phyloP scores from a whole-genome alignment of 2,113 vertebrate species.

The Cyprinodon brontotheroides region DNA sequence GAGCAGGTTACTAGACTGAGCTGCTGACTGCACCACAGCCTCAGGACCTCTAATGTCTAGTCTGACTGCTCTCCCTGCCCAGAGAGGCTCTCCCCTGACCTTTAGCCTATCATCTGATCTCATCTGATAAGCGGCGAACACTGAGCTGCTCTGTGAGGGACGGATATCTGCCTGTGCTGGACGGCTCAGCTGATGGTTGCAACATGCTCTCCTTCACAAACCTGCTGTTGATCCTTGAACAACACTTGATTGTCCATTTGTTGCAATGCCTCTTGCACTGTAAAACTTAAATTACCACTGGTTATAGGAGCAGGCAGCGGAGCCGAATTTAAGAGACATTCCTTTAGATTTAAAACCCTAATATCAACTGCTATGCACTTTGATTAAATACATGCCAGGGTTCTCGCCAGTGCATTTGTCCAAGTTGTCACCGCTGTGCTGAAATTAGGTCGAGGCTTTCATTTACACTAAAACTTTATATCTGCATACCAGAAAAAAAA shows the following conservation, averaged over 20 bases:
- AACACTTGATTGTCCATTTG: slow-evolving; percentile 28
- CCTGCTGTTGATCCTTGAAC: slow-evolving; percentile 22
- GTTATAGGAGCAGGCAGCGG: neutral
- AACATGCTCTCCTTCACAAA: slow-evolving; percentile 12
- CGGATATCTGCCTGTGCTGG: neutral
- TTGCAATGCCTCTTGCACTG: neutral
- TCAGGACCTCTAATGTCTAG: slow-evolving; percentile 1
- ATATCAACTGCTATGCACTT: too few species aligned
- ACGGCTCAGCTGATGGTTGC: slow-evolving; percentile 52
- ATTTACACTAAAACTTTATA: too few species aligned
- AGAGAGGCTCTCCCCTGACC: slow-evolving; percentile 26
- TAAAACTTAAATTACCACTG: neutral
- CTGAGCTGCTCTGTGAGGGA: slow-evolving; percentile 12
- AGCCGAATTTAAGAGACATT: neutral
- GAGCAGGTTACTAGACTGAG: neutral
- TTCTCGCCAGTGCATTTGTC: too few species aligned
- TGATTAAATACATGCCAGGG: too few species aligned
- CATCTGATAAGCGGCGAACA: slow-evolving; percentile 25
- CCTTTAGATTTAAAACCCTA: neutral
- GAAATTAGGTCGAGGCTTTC: too few species aligned
- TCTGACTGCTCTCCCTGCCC: neutral
- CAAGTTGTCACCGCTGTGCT: too few species aligned
- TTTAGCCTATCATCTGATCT: slow-evolving; percentile 40
- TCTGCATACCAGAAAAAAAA: too few species aligned
- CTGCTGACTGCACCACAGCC: slow-evolving; percentile 8